Evolutionary conservation across 2,888 invertebrate species (phyloP), one percentile per base, ranked within the genome.

Genomic region (Cosmopolites sordidus): DNA sequence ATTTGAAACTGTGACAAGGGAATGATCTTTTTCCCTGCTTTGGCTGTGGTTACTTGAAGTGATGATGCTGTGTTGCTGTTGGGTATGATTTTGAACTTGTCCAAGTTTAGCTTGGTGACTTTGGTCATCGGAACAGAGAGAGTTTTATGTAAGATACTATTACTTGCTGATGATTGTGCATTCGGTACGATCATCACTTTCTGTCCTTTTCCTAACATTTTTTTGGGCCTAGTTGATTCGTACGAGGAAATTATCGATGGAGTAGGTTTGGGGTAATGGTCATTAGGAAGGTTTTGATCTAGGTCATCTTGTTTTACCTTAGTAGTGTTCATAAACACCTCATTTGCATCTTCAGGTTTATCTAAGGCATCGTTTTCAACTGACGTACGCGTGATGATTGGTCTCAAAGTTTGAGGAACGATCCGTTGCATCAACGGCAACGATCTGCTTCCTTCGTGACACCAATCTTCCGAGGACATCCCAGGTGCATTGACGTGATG

Each of bases 381-480:
- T 2, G 40, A 16, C 9, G 15, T 40, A 4, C 40, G 2, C 11
- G 93, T 92, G 60, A 92, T 79, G 58, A 86, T 83, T 52, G 90
- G 87, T 69, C 89, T 88, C 33, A 87, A 86, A 5, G 92, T 92
- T 68, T 91, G 89, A 4, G 92, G 88, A 46, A 88, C 82, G 14
- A 88, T 82, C 54, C 93, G 79, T 5, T 92, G 89, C 75, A 94
- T 76, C 43, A 93, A 75, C 1, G 94, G 92, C 64, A 92, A 83
- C 55, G 84, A 76, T 63, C 94, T 79, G 30, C 92, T 81, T 9
- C 94, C 94, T 75, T 94, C 94, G 62, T 88, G 82, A 60, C 87
- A 83, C 94, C 94, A 94, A 75, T 89, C 74, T 52, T 78, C 76
- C 53, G 79, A 78, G 53, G 84, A 83, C 69, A 83, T 82, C 45